Base-by-base conservation (phyloP, 2,888 invertebrate species). In the Nomada fabriciana region DNA sequence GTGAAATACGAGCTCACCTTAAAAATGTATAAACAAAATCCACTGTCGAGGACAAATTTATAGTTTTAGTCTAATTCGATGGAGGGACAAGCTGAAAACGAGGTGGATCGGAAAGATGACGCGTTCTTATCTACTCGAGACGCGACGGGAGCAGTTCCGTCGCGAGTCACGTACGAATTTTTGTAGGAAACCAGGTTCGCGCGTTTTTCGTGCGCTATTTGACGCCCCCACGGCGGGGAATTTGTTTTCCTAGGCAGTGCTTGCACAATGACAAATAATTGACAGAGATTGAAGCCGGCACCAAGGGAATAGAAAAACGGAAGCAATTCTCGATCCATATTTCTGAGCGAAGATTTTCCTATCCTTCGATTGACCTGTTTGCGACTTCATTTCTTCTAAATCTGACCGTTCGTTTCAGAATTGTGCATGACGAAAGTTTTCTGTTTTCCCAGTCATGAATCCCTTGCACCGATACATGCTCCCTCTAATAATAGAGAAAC, bases 121-220 rank as follows among this genome's bases (percentile, higher is more conserved):
- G 78, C 84, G 74, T 5, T 71, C 80, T 88, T 88, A 88, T 88
- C 88, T 88, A 67, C 72, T 60, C 82, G 82, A 83, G 88, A 88
- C 88, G 83, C 64, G 80, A 85, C 83, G 72, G 64, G 69, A 77
- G 86, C 64, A 64, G 71, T 76, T 74, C 77, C 55, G 73, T 55
- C 73, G 63, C 73, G 75, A 76, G 85, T 88, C 87, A 83, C 88
- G 83, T 89, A 84, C 68, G 77, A 86, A 88, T 86, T 89, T 89
- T 86, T 88, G 73, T 84, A 60, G 73, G 53, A 77, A 74, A 69
- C 77, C 29, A 59, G 69, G 72, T 42, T 67, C 72, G 59, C 70
- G 67, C 70, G 70, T 61, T 72, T 73, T 67, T 23, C 68, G 53
- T 57, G 11, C 42, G 74, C 76, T 67, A 76, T 73, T 72, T 36